Percentiles rank a stretch among this genome's conserved stretches.
Conservation (phyloP, 2,797 vertebrate genomes). For the Epinephelus malabaricus region DNA sequence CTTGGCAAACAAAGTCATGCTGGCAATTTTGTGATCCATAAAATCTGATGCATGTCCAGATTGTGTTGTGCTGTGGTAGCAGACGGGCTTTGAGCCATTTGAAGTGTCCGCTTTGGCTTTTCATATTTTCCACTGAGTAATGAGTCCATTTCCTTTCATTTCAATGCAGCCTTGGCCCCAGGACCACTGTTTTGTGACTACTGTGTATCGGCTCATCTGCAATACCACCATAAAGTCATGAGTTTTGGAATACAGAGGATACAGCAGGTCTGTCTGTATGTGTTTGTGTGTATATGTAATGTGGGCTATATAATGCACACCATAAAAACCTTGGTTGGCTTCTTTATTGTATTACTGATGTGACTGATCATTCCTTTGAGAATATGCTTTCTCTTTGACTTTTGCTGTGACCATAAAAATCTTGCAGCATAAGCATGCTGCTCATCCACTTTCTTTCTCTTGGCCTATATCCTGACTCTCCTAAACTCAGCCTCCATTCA, state of each 20-base stretch:
- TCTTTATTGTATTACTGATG: conserved; percentile 34
- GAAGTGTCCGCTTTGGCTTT: conserved; percentile 8
- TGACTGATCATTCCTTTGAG: conserved; percentile 30
- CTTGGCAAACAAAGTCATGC: background rate
- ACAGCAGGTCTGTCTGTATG: background rate
- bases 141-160: conserved; percentile 47
- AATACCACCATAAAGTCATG: conserved; percentile 24
- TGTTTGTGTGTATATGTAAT: background rate
- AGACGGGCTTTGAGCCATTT: conserved; percentile 13
- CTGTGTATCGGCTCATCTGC: background rate
- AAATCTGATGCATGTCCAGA: conserved; percentile 7
- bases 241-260: conserved; percentile 9
- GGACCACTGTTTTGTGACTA: conserved; percentile 26
- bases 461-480: conserved; percentile 25
- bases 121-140: conserved; percentile 33
- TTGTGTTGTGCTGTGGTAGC: background rate
- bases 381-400: conserved; percentile 9
- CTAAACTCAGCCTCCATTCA: conserved; percentile 4
- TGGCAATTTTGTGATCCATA: conserved; percentile 2
- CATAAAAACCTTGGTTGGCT: conserved; percentile 38
- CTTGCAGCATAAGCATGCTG: conserved; percentile 27
- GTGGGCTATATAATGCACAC: conserved; percentile 11
- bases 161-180: conserved; percentile 39
- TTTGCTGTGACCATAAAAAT: conserved; percentile 41
- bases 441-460: conserved; percentile 16